Conservation (phyloP, 2,888 invertebrate species). For the Hypena proboscidalis region DNA sequence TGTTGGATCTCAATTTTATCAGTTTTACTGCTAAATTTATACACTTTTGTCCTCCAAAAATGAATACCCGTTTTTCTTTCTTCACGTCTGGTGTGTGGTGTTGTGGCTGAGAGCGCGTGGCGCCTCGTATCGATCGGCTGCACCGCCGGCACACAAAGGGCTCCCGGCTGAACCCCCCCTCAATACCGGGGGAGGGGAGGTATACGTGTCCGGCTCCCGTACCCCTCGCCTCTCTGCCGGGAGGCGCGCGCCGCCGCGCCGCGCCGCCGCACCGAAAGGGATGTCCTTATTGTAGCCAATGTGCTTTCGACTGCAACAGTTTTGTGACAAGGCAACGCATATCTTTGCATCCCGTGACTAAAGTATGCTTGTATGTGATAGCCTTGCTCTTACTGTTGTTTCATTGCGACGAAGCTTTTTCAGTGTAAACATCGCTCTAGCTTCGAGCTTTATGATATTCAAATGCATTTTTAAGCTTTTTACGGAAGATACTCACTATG, state of each 20-base stretch:
- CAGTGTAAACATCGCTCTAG: no score
- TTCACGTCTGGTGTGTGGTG: conserved; percentile 13
- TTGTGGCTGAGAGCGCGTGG: conserved; percentile 34
- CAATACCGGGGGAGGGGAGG: no score
- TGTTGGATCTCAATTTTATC: no score
- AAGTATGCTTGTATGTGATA: not conserved
- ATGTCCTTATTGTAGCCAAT: conserved; percentile 18
- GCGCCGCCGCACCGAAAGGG: conserved; percentile 9
- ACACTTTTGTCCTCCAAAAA: no score
- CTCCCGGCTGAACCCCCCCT: conserved; percentile 30
- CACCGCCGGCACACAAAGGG: conserved; percentile 56
- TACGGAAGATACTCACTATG: no score
- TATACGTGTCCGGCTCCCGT: no score
- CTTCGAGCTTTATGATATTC: no score
- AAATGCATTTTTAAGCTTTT: no score
- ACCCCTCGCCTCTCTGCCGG: conserved; percentile 2
- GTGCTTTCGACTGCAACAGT: not conserved
- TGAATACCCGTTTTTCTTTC: no score
- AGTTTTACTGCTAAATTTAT: no score
- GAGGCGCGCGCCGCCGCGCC: not conserved
- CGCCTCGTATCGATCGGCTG: conserved; percentile 64
- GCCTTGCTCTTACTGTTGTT: no score
- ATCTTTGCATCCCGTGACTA: not conserved
- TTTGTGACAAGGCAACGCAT: not conserved
- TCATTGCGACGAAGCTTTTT: no score